Evolutionary conservation across 2,797 vertebrate species (phyloP).

Genomic region (Malacoraja senta): DNA sequence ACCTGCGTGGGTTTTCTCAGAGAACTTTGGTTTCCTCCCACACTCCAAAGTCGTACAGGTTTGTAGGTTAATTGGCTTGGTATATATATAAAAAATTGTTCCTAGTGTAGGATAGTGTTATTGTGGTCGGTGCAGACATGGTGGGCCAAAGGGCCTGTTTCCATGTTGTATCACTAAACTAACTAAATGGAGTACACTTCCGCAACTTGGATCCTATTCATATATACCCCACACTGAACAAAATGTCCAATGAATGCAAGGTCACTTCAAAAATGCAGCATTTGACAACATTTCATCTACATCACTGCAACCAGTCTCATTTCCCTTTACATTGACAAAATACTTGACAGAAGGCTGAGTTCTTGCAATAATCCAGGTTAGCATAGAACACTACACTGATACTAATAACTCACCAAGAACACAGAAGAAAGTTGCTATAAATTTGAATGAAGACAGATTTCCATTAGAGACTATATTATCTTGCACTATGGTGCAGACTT

Average conservation of each 20-base stretch:
- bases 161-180: no score
- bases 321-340: not conserved
- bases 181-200: not conserved
- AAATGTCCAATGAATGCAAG: not conserved
- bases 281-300: not conserved
- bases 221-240: not conserved
- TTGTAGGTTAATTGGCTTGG: no score
- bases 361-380: not conserved
- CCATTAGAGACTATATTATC: not conserved
- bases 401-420: not conserved
- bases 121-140: no score
- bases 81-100: no score
- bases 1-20: no score
- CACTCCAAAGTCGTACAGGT: no score
- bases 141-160: no score
- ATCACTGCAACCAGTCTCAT: not conserved
- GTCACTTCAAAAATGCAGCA: not conserved
- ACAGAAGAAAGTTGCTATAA: constrained; percentile 1
- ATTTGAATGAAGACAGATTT: not conserved
- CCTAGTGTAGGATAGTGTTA: no score
- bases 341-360: not conserved
- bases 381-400: not conserved
- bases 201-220: no score
- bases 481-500: not conserved
- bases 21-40: no score